Evolutionary conservation across 1,140 invertebrate genomes (phyloP).

Genomic region (Papilio dardanus): DNA sequence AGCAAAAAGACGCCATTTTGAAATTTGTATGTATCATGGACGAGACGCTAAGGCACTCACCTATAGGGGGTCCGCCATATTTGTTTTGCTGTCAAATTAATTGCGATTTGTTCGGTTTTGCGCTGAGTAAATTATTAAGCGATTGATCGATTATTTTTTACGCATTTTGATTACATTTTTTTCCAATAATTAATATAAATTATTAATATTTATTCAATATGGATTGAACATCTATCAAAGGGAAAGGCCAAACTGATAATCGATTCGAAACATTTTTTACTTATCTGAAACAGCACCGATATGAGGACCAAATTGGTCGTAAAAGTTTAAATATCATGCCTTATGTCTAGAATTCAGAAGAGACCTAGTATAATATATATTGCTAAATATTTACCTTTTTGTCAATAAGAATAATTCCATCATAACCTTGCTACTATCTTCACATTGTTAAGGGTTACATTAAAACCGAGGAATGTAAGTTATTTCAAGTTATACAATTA

Average conservation of each 20-base stretch:
- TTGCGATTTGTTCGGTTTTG: constrained; percentile 20
- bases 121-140: neutral
- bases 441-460: neutral
- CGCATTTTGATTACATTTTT: neutral
- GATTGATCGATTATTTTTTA: constrained; percentile 5
- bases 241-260: neutral
- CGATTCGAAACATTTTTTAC: no score
- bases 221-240: neutral
- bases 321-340: no score
- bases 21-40: constrained; percentile 33
- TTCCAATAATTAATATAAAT: constrained; percentile 7
- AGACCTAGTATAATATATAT: neutral
- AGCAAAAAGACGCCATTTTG: constrained; percentile 20
- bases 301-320: no score
- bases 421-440: neutral
- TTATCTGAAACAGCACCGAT: no score
- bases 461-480: neutral
- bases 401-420: neutral
- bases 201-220: neutral
- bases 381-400: neutral
- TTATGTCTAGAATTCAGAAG: neutral
- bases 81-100: constrained; percentile 32
- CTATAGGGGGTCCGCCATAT: constrained; percentile 24
- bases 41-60: neutral
- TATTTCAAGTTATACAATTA: constrained; percentile 10